phyloP scores from a whole-genome alignment of 1,140 invertebrate genomes.

The Agraylea sexmaculata region DNA sequence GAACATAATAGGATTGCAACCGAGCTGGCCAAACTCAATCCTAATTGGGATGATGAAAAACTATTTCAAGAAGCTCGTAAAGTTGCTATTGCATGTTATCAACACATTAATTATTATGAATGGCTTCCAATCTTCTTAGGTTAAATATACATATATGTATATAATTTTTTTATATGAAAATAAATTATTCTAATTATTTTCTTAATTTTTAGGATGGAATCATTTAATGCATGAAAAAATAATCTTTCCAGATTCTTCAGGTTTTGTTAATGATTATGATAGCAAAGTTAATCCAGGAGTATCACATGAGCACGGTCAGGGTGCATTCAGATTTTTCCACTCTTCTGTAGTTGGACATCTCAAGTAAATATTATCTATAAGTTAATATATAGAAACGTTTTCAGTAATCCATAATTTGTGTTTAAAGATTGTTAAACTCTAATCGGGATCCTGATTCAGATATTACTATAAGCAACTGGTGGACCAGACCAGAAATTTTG shows the following conservation, averaged over 20 bases:
- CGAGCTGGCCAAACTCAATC: conserved; percentile 43
- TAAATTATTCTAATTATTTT: conserved; percentile 2
- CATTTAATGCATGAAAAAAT: conserved; percentile 5
- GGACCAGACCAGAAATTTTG: neutral
- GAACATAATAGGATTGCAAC: conserved; percentile 55
- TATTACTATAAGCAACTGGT: neutral
- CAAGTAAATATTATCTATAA: conserved; percentile 22
- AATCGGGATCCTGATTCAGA: neutral
- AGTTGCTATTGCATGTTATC: conserved; percentile 43
- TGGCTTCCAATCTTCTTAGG: conserved; percentile 46
- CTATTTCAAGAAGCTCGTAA: conserved; percentile 50
- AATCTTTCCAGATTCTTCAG: too few species aligned
- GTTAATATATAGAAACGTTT: neutral
- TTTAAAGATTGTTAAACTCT: neutral
- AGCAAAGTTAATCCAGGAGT: conserved; percentile 43
- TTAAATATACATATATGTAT: too few species aligned
- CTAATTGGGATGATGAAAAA: conserved; percentile 47
- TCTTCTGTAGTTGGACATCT: conserved; percentile 31
- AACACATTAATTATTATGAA: conserved; percentile 49
- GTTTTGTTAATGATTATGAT: conserved; percentile 59
- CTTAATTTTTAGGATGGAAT: neutral
- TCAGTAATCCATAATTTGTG: neutral
- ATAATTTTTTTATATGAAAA: too few species aligned
- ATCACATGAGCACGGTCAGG: conserved; percentile 48
- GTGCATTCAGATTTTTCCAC: conserved; percentile 41